Evolutionary conservation across 1,140 invertebrate genomes (phyloP).

Genomic region (Drosophila lacertosa): DNA sequence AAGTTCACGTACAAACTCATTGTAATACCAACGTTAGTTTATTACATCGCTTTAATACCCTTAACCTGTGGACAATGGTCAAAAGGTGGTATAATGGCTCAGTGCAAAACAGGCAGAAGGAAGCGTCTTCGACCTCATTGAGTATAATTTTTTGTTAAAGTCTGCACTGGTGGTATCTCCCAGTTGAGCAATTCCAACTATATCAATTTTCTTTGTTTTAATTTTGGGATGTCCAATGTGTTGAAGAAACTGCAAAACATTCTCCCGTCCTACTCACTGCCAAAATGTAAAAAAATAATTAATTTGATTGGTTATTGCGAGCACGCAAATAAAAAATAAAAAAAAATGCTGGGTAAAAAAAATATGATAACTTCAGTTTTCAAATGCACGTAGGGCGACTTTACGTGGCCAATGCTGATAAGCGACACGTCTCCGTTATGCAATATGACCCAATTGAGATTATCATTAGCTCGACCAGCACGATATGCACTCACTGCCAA

Average conservation of each 20-base stretch:
- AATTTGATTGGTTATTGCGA: slow-evolving; percentile 30
- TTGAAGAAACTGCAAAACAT: slow-evolving; percentile 22
- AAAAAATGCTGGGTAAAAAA: background rate
- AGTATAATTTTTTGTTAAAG: too few species aligned
- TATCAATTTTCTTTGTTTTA: background rate
- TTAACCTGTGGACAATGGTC: too few species aligned
- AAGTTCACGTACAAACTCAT: too few species aligned
- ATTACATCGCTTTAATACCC: slow-evolving; percentile 19
- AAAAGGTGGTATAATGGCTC: too few species aligned
- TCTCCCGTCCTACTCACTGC: background rate
- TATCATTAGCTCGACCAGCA: slow-evolving; percentile 32
- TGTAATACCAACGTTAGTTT: slow-evolving; percentile 28
- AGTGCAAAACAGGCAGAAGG: too few species aligned
- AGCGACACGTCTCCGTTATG: slow-evolving; percentile 48
- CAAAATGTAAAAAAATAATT: slow-evolving; percentile 12
- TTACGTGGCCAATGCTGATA: slow-evolving; percentile 50
- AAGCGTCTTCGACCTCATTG: too few species aligned
- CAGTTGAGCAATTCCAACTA: too few species aligned
- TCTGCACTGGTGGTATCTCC: too few species aligned
- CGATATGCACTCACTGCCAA: slow-evolving; percentile 3
- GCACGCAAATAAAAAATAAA: slow-evolving; percentile 4
- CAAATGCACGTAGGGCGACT: slow-evolving; percentile 24
- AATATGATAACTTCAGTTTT: slow-evolving; percentile 18
- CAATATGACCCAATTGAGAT: slow-evolving; percentile 68
- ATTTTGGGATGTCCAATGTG: background rate